phyloP scores from a whole-genome alignment of 2,797 vertebrate genomes.

The Phataginus tricuspis region DNA sequence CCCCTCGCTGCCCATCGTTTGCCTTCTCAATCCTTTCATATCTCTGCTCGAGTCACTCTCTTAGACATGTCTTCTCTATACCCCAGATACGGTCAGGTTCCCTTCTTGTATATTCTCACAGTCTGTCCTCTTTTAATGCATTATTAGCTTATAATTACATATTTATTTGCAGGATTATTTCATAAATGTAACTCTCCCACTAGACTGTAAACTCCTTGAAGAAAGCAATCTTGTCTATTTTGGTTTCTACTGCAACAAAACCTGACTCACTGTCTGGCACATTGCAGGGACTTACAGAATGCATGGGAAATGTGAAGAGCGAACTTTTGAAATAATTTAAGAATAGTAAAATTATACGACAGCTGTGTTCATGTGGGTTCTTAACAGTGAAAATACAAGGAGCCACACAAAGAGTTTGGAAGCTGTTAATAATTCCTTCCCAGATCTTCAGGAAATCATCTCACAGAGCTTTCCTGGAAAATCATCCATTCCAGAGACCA shows the following conservation, averaged over 20 bases:
- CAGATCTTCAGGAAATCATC: not conserved
- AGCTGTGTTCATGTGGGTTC: not conserved
- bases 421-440: not conserved
- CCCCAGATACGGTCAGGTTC: not conserved
- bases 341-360: not conserved
- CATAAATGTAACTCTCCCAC: not conserved
- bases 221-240: not conserved
- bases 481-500: not conserved
- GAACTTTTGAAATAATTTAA: not conserved
- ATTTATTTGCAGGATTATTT: constrained; percentile 10
- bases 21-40: not conserved
- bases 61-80: not conserved
- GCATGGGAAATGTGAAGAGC: not conserved
- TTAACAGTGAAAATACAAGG: not conserved
- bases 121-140: not conserved
- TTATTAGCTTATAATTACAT: not conserved
- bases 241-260: not conserved
- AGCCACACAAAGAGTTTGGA: not conserved
- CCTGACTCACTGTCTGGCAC: not conserved
- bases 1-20: not conserved
- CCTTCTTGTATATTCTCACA: not conserved
- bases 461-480: not conserved
- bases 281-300: not conserved
- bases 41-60: not conserved
- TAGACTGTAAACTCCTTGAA: not conserved